Evolutionary conservation across 2,888 invertebrate genomes (phyloP).

Genomic region (Acanthosepion esculentum): DNA sequence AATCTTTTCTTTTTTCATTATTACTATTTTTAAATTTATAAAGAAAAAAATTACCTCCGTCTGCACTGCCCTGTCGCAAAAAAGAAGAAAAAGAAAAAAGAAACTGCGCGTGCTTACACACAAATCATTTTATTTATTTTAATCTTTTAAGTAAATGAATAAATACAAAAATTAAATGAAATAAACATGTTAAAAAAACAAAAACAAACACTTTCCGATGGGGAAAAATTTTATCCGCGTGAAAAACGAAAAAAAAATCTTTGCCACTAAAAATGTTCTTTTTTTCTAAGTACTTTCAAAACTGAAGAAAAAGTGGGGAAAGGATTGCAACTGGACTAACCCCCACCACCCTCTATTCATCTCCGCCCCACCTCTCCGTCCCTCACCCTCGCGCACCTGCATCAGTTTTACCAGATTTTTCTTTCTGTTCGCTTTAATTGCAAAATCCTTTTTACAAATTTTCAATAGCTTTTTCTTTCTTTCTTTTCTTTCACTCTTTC

Average conservation of each 20-base stretch:
- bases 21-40: neutral
- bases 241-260: neutral
- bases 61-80: neutral
- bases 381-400: neutral
- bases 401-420: neutral
- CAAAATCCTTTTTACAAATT: neutral
- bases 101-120: neutral
- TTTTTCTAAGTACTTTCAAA: neutral
- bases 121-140: neutral
- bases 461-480: neutral
- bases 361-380: neutral
- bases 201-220: neutral
- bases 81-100: neutral
- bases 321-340: neutral
- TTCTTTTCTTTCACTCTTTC: neutral
- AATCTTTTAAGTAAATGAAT: conserved; percentile 33
- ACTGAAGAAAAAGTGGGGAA: neutral
- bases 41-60: neutral
- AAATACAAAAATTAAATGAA: neutral
- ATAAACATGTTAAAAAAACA: neutral
- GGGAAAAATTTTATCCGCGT: neutral
- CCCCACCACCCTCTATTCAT: neutral
- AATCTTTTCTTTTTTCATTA: neutral
- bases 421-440: neutral
- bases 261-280: too few species aligned